phyloP scores from a whole-genome alignment of 2,888 invertebrate species.

The Pterostichus madidus region DNA sequence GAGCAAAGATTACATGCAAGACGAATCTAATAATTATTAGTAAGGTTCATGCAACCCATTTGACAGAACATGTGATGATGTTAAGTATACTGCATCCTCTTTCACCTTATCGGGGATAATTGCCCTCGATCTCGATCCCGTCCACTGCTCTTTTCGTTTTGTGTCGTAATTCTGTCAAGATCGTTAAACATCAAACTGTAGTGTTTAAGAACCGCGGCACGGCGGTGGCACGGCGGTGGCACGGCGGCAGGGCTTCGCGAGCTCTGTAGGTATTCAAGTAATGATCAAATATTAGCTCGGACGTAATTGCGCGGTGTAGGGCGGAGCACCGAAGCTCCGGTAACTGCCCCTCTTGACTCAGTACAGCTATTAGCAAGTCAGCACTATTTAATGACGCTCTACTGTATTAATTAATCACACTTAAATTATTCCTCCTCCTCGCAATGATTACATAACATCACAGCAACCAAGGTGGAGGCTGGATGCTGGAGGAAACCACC shows the following conservation, averaged over 20 bases:
- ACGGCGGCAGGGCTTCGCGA: not conserved
- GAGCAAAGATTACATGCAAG: too few relatives aligned
- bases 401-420: constrained; percentile 66
- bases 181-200: constrained; percentile 34
- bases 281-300: constrained; percentile 67
- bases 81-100: too few relatives aligned
- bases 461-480: not conserved
- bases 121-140: not conserved
- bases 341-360: constrained; percentile 53
- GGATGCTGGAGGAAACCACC: not conserved
- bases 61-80: too few relatives aligned
- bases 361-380: constrained; percentile 66
- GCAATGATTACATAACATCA: constrained; percentile 37
- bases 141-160: constrained; percentile 42
- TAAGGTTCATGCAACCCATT: too few relatives aligned
- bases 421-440: constrained; percentile 66
- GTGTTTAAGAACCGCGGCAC: constrained; percentile 40
- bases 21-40: too few relatives aligned
- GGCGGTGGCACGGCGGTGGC: constrained; percentile 15
- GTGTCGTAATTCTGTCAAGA: not conserved
- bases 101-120: not conserved
- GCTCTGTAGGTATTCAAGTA: constrained; percentile 59
- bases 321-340: not conserved
- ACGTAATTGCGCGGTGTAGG: constrained; percentile 63
- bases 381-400: constrained; percentile 66